These are phyloP conservation scores for Heliothis peltigera DNA, from an alignment of 2,888 invertebrate genomes.

Conservation along the genomic window DNA sequence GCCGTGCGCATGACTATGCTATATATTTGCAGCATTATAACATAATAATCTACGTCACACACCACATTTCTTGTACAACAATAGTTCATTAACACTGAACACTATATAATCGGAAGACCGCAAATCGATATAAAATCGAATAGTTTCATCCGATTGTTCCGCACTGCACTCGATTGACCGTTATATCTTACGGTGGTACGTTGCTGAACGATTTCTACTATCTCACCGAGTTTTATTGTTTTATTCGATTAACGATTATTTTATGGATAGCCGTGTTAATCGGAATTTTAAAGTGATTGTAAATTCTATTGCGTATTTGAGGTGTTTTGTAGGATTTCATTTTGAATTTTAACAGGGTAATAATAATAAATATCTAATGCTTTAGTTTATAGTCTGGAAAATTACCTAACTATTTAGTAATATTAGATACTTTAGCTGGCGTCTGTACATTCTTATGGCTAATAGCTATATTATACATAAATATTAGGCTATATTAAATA, in stretches of 20 bases:
- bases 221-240: background rate
- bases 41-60: conserved; percentile 3
- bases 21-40: background rate
- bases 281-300: background rate
- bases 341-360: background rate
- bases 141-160: conserved; percentile 52
- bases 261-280: background rate
- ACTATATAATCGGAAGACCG: conserved; percentile 44
- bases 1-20: background rate
- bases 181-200: conserved; percentile 43
- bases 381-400: no score
- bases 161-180: conserved; percentile 51
- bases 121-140: conserved; percentile 60
- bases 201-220: conserved; percentile 11
- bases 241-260: conserved; percentile 7
- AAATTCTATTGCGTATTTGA: background rate
- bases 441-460: no score
- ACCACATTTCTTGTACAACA: conserved; percentile 31
- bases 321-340: background rate
- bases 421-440: no score
- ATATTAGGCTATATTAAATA: no score
- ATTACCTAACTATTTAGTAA: no score
- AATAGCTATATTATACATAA: no score
- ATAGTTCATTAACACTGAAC: conserved; percentile 51
- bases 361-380: background rate